Evolutionary conservation across 30 jellyfish, hydroid and myxozoan genomes (phyloP), one percentile per base, ranked within the genome.

Genomic region (Hydra vulgaris): DNA sequence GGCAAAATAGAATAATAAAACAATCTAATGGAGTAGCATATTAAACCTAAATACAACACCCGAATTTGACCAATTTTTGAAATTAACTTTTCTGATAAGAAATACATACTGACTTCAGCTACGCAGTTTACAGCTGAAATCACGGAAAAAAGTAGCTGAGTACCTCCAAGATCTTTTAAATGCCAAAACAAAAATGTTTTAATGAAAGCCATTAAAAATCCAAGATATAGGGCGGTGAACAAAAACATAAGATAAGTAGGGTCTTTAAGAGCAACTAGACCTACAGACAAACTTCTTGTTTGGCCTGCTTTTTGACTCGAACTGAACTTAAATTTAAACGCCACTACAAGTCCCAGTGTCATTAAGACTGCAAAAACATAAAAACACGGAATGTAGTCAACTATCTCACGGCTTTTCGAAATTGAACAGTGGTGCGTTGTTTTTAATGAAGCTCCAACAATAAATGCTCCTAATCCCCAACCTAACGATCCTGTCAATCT

Each of bases 381-480:
- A 73, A 94, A 94, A 54, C 96, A 91, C 7, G 99, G 99, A 24
- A 86, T 85, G 86, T 83, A 94, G 89, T 94, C 97, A 78, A 94
- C 96, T 71, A 94, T 84, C 66, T 94, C 99, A 0, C 95, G 93
- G 67, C 82, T 87, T 72, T 89, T 89, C 17, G 70, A 72, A 72
- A 94, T 27, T 23, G 96, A 84, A 78, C 99, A 94, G n/a, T 87
- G 89, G 77, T 94, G 99, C 7, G 99, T 94, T 26, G 99, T 86
- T 71, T 83, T 92, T 66, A 94, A 72, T 77, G 97, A 88, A 27
- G 99, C 99, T 17, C 99, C 99, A 20, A 94, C 97, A 66, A 94
- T 88, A 67, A 94, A 94, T n/a, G 99, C 99, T 18, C 97, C 99
- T 85, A 94, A 76, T 7, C 99, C 99, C 99, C 99, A 94, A 18